Percentiles rank a stretch among this genome's conserved stretches.
phyloP scores from a whole-genome alignment of 2,888 invertebrate species.

The Gerris lacustris region DNA sequence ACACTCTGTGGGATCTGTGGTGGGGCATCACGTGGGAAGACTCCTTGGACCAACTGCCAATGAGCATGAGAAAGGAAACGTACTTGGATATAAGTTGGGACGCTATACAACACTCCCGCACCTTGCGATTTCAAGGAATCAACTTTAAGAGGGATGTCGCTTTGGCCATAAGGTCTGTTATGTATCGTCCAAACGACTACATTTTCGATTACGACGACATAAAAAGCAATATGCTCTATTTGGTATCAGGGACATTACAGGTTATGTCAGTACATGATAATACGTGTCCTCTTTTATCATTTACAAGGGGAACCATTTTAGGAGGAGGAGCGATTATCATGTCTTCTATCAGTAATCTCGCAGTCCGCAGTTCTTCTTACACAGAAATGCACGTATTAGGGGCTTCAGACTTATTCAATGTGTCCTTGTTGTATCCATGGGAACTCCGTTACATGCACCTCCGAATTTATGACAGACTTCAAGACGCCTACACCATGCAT shows the following conservation, averaged over 20 bases:
- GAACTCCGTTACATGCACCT: neutral
- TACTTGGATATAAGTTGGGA: constrained; percentile 7
- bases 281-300: neutral
- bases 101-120: constrained; percentile 4
- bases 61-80: neutral
- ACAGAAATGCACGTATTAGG: neutral
- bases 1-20: neutral
- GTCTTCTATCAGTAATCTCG: neutral
- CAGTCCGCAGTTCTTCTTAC: neutral
- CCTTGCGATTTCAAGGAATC: neutral
- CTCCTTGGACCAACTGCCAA: neutral
- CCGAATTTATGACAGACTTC: neutral
- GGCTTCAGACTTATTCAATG: neutral
- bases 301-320: neutral
- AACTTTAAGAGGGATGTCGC: constrained; percentile 6
- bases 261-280: constrained; percentile 2
- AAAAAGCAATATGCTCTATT: neutral
- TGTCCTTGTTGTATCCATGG: neutral
- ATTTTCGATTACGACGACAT: neutral
- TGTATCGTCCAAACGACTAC: neutral
- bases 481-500: neutral
- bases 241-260: constrained; percentile 1
- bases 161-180: neutral
- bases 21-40: neutral
- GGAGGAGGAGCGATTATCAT: neutral